Conservation (phyloP, 2,113 vertebrate genomes). For the Plecturocebus donacophilus region DNA sequence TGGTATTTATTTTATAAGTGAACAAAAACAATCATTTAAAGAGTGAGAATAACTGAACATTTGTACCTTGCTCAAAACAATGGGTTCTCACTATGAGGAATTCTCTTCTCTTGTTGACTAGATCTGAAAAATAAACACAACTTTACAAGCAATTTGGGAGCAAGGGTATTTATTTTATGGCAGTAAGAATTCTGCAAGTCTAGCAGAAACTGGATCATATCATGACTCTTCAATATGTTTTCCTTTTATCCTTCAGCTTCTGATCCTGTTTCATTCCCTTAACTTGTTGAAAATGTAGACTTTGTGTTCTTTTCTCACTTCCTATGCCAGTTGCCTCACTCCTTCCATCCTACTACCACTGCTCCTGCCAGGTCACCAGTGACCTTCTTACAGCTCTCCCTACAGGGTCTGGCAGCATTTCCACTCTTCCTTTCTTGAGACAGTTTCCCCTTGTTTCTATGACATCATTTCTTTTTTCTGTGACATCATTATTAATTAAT, state of each 20-base stretch:
- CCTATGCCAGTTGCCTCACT: not conserved
- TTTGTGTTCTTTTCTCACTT: not conserved
- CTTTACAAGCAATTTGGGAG: conserved; percentile 24
- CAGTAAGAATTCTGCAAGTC: not conserved
- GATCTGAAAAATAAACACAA: conserved; percentile 69
- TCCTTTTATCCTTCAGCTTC: not conserved
- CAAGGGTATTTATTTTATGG: not conserved
- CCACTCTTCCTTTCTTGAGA: not conserved
- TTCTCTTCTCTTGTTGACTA: not conserved
- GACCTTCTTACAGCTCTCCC: not conserved
- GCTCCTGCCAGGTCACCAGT: not conserved
- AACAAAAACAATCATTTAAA: not conserved
- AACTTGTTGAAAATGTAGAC: not conserved
- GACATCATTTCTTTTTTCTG: not conserved
- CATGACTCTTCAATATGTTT: not conserved
- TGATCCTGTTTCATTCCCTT: not conserved
- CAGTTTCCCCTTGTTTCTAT: not conserved
- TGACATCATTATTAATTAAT: not conserved
- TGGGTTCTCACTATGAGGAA: not conserved
- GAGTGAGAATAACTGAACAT: not conserved
- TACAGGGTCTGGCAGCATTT: not conserved
- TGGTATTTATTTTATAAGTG: conserved; percentile 32
- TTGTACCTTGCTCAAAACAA: not conserved
- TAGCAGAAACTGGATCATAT: not conserved
- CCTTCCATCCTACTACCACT: not conserved